These are phyloP conservation scores for Melanotaenia maccullochi DNA, from an alignment of 2,797 vertebrate genomes.

Conservation along the genomic window DNA sequence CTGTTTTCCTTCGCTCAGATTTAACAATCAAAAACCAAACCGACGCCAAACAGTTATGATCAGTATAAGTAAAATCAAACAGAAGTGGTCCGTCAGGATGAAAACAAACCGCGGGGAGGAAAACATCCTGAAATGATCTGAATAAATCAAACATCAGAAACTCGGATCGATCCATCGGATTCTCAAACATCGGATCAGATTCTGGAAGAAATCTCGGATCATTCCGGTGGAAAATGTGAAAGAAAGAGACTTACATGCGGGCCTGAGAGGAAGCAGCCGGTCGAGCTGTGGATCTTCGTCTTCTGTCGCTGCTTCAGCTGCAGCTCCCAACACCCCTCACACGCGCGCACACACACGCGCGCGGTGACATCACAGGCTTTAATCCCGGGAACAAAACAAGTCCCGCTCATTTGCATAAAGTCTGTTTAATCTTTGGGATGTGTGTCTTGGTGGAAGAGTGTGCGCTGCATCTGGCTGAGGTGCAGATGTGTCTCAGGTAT, in stretches of 20 bases:
- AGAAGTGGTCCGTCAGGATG: too few relatives aligned
- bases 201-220: too few relatives aligned
- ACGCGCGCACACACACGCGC: constrained; percentile 18
- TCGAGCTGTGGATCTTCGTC: constrained; percentile 42
- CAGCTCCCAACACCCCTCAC: constrained; percentile 37
- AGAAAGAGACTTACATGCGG: constrained; percentile 55
- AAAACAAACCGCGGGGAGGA: too few relatives aligned
- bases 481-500: neutral
- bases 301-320: constrained; percentile 54
- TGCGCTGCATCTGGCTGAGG: neutral
- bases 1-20: too few relatives aligned
- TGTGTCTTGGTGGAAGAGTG: neutral
- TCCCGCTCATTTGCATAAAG: constrained; percentile 25
- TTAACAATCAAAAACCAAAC: too few relatives aligned
- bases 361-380: constrained; percentile 52
- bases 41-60: too few relatives aligned
- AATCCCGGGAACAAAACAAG: constrained; percentile 50
- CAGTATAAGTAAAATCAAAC: too few relatives aligned
- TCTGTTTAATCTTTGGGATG: neutral
- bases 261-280: constrained; percentile 47
- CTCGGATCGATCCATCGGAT: too few relatives aligned
- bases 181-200: too few relatives aligned
- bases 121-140: too few relatives aligned
- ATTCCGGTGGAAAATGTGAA: too few relatives aligned
- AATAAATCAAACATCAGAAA: too few relatives aligned